phyloP scores from a whole-genome alignment of 64 coral and sea anemone species.

The Actinia tenebrosa region DNA sequence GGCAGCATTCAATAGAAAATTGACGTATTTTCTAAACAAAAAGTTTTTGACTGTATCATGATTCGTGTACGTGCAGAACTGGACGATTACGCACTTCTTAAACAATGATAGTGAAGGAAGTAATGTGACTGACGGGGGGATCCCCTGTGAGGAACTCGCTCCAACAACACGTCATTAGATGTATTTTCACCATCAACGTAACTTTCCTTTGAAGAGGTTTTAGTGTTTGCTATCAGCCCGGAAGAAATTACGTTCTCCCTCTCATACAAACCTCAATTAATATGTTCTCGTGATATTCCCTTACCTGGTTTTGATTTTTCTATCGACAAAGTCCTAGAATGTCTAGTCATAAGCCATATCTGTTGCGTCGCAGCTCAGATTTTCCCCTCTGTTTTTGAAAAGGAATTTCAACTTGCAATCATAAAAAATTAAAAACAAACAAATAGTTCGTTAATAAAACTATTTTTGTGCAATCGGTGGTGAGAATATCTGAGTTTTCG shows the following conservation, averaged over 20 bases:
- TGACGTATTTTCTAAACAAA: neutral
- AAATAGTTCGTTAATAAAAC: neutral
- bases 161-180: too few relatives aligned
- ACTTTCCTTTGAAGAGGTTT: neutral
- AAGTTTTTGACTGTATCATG: neutral
- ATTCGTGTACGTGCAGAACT: neutral
- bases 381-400: neutral
- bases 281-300: neutral
- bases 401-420: neutral
- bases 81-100: neutral
- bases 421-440: neutral
- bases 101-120: neutral
- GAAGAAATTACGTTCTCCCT: neutral
- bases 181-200: neutral
- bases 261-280: neutral
- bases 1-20: neutral
- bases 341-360: neutral
- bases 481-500: neutral
- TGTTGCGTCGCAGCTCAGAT: slow-evolving; percentile 4
- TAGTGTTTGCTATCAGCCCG: neutral
- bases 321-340: neutral
- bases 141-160: neutral
- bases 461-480: neutral
- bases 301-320: neutral
- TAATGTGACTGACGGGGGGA: neutral